These are phyloP conservation scores for Brevimyrus niger DNA, from an alignment of 2,113 vertebrate genomes.

Conservation along the genomic window DNA sequence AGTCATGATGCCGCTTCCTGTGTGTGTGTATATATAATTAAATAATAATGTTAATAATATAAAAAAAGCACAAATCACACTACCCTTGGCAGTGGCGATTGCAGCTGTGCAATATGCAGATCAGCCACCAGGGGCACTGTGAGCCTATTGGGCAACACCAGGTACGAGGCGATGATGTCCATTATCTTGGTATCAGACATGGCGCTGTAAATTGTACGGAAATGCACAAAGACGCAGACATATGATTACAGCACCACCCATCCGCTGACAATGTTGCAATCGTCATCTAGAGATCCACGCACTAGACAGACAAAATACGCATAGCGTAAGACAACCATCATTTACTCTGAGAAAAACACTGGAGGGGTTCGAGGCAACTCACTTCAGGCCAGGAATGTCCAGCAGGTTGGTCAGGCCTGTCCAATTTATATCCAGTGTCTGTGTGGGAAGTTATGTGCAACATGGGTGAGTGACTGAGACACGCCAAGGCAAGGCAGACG, in stretches of 20 bases:
- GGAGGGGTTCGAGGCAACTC: slow-evolving; percentile 35
- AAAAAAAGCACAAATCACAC: slow-evolving; percentile 9
- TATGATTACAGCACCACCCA: background rate
- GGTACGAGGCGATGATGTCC: slow-evolving; percentile 82
- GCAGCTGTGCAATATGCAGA: slow-evolving; percentile 74
- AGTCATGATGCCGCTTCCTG: slow-evolving; percentile 17
- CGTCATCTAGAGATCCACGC: background rate
- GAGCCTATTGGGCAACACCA: slow-evolving; percentile 85
- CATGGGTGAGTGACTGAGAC: background rate
- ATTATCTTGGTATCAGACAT: slow-evolving; percentile 89
- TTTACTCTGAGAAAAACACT: background rate
- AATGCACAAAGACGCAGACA: background rate
- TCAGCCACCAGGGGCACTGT: slow-evolving; percentile 75
- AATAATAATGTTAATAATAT: no score
- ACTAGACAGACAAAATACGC: background rate
- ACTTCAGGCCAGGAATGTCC: slow-evolving; percentile 90
- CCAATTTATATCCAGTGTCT: slow-evolving; percentile 89
- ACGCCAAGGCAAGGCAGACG: slow-evolving; percentile 12
- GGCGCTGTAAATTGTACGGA: slow-evolving; percentile 50
- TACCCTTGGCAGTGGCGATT: slow-evolving; percentile 84
- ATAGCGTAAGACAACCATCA: background rate
- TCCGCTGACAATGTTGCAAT: background rate
- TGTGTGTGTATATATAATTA: background rate
- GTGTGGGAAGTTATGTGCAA: slow-evolving; percentile 35
- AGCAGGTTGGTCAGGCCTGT: slow-evolving; percentile 87